Evolutionary conservation across 2,113 vertebrate genomes (phyloP).

Genomic region (Dipodomys merriami): DNA sequence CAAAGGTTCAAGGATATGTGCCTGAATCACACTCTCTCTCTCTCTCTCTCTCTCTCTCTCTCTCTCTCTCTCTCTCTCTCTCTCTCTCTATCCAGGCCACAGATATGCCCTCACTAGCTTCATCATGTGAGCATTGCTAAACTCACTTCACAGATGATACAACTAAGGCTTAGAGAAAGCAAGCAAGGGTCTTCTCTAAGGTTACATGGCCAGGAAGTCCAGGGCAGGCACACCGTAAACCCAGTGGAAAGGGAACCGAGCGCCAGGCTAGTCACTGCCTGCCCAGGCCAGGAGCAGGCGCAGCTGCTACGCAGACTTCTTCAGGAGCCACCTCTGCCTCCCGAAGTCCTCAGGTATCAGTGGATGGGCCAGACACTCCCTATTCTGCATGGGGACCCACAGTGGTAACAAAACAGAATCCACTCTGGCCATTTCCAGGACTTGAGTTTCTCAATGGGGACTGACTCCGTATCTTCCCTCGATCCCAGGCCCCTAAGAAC

Average conservation of each 20-base stretch:
- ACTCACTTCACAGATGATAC: not conserved
- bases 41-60: no score
- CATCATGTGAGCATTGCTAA: not conserved
- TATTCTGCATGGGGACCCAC: accelerated
- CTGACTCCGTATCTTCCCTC: not conserved
- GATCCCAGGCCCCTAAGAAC: not conserved
- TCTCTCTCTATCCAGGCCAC: no score
- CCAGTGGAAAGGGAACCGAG: not conserved
- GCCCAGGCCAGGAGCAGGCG: conserved; percentile 54
- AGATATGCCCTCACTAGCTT: no score
- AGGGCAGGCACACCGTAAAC: not conserved
- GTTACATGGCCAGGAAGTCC: not conserved
- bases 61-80: no score
- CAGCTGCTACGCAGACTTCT: conserved; percentile 69
- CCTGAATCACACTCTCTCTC: no score
- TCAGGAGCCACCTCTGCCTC: not conserved
- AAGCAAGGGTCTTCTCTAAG: not conserved
- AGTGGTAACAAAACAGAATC: not conserved
- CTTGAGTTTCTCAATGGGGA: not conserved
- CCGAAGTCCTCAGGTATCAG: conserved; percentile 69
- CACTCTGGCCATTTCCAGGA: not conserved
- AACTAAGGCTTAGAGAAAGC: conserved; percentile 13
- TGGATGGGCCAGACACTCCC: not conserved
- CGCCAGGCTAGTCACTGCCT: not conserved
- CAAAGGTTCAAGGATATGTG: not conserved